Base-by-base conservation (phyloP, 2,113 vertebrate species). In the Ailuropoda melanoleuca region DNA sequence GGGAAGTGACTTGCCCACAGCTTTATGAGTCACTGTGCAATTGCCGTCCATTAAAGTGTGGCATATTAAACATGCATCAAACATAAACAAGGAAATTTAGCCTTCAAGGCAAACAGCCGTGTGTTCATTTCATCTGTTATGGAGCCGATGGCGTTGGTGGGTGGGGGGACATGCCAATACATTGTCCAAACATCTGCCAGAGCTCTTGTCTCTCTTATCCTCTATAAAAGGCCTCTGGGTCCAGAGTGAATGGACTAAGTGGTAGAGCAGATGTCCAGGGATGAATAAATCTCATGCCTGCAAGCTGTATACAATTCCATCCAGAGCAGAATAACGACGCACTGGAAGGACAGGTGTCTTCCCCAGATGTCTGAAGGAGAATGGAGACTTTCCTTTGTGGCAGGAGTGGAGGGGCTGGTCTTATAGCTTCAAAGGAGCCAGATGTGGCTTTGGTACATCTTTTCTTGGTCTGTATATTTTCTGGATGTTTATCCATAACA, bases 161-260 rank as follows among this genome's bases (percentile, higher is more conserved):
- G 29, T 78, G 24, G 50, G 53, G 64, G 48, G 78, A 85, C 62
- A 43, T 7, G 82, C 83, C 92, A 97, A 66, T 18, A 85, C 62
- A 70, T 74, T 96, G 68, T 74, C 85, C 93, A 96, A 74, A 87
- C 72, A 95, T 70, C 91, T 66, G 97, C 43, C 92, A 80, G 72
- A 29, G 82, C 23, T 87, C 75, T 70, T 83, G 80, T 17, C 64
- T 83, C 82, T 62, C 72, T 88, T 74, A 82, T 3, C 43, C 21
- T 77, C 62, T 82, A 31, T 43, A 72, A 97, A 97, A 85, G 29
- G 34, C 12, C 87, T 88, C 31, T 68, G 82, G 83, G 31, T 87
- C 66, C 39, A 80, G 13, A 70, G 34, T 68, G 24, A 91, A 78
- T 85, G 50, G 37, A 15, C 23, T 39, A 87, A 87, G 70, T 78